Percentiles rank a stretch among this genome's conserved stretches.
Conservation (phyloP, 2,113 vertebrate genomes). For the Platysternon megacephalum region DNA sequence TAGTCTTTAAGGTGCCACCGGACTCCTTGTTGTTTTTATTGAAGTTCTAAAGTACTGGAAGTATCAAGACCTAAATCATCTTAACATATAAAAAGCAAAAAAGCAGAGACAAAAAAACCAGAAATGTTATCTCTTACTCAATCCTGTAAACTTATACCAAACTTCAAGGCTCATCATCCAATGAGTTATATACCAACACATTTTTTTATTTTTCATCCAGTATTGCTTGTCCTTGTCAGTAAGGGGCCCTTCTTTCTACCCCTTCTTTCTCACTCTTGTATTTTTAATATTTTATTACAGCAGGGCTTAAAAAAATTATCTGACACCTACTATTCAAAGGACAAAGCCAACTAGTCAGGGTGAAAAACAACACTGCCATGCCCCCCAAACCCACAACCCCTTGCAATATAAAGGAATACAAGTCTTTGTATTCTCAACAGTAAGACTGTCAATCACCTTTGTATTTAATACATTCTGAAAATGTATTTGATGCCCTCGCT, state of each 20-base stretch:
- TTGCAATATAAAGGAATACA: neutral
- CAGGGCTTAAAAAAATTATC: neutral
- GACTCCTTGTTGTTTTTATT: too few species aligned
- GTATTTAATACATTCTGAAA: too few species aligned
- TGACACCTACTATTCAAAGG: neutral
- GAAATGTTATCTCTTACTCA: too few species aligned
- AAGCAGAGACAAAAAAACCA: neutral
- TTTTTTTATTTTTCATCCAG: neutral
- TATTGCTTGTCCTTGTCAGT: neutral
- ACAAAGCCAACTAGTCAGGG: neutral
- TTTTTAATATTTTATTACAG: neutral
- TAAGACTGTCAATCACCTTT: neutral
- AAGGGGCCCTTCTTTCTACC: neutral
- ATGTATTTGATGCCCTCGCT: too few species aligned
- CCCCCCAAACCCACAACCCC: neutral
- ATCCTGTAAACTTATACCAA: neutral
- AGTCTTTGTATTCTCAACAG: rapidly evolving
- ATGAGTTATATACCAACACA: neutral
- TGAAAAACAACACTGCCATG: neutral
- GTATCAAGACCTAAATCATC: neutral
- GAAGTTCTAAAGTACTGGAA: neutral
- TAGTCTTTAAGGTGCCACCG: too few species aligned
- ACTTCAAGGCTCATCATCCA: neutral
- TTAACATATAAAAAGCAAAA: neutral
- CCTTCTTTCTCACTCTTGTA: neutral